A percentile compares a stretch with the other conserved stretches of the same genome.
Evolutionary conservation across 2,797 vertebrate genomes (phyloP).

Genomic region (Lepilemur ruficaudatus): DNA sequence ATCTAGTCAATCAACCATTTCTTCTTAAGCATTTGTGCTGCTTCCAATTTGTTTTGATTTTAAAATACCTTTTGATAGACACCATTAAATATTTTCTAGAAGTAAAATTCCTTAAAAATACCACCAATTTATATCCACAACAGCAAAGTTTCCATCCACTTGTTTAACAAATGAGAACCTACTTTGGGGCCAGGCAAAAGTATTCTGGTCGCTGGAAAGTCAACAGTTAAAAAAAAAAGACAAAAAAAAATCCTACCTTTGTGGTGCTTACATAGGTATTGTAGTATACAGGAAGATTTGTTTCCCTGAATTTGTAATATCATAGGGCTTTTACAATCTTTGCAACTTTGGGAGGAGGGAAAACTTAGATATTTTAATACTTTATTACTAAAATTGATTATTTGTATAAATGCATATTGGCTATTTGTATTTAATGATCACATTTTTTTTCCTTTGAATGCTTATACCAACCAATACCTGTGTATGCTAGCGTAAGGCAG

Average conservation of each 20-base stretch:
- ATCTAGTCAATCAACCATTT: not conserved
- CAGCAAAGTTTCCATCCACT: not conserved
- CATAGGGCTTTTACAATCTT: not conserved
- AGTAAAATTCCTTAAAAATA: not conserved
- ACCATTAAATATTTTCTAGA: not conserved
- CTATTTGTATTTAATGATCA: not conserved
- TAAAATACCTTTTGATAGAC: constrained; percentile 19
- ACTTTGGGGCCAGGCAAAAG: not conserved
- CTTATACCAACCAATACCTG: not conserved
- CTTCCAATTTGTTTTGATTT: constrained; percentile 8
- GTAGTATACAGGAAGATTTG: not conserved
- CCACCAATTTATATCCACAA: not conserved
- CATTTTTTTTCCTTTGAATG: not conserved
- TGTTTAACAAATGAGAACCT: not conserved
- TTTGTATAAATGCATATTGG: not conserved
- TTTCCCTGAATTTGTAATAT: not conserved
- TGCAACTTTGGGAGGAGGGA: not conserved
- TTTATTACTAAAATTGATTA: not conserved
- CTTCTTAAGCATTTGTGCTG: not conserved
- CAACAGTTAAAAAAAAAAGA: not conserved
- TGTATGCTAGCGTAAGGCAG: not conserved
- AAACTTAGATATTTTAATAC: not conserved
- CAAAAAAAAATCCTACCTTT: not conserved
- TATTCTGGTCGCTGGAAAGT: not conserved
- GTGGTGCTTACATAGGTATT: not conserved